These are phyloP conservation scores for Calameuta idolon DNA, from an alignment of 2,888 invertebrate species.

Conservation along the genomic window DNA sequence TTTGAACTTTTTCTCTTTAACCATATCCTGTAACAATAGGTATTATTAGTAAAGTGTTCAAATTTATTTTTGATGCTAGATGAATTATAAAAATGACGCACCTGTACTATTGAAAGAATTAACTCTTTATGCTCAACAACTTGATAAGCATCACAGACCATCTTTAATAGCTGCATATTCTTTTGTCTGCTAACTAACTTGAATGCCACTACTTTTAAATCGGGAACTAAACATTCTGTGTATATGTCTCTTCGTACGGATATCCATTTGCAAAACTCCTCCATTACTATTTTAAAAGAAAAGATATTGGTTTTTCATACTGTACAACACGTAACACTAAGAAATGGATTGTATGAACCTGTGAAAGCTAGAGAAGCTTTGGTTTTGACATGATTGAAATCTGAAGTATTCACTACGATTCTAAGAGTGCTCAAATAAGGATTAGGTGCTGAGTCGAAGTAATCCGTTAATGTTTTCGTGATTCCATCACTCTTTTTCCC, in stretches of 20 bases:
- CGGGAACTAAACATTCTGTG: conserved; percentile 67
- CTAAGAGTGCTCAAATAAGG: conserved; percentile 73
- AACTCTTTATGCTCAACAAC: conserved; percentile 73
- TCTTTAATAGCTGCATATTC: conserved; percentile 73
- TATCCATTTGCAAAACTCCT: conserved; percentile 64
- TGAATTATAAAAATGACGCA: conserved; percentile 24
- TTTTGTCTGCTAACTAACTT: conserved; percentile 78
- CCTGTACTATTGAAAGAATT: conserved; percentile 67
- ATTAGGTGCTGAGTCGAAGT: conserved; percentile 70
- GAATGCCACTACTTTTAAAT: conserved; percentile 80
- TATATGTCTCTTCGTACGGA: conserved; percentile 59
- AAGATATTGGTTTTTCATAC: background rate
- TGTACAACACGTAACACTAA: background rate
- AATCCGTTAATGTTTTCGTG: conserved; percentile 68
- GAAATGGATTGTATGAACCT: conserved; percentile 39
- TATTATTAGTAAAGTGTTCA: background rate
- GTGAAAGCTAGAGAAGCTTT: conserved; percentile 73
- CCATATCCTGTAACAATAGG: conserved; percentile 69
- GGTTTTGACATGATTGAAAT: conserved; percentile 74
- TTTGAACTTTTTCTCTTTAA: conserved; percentile 74
- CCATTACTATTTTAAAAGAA: conserved; percentile 55
- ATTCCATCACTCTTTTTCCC: conserved; percentile 72
- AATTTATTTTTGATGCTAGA: background rate
- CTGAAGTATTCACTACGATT: conserved; percentile 73
- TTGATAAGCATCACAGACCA: conserved; percentile 76